phyloP scores from a whole-genome alignment of 2,888 invertebrate genomes.

The Megastigmus dorsalis region DNA sequence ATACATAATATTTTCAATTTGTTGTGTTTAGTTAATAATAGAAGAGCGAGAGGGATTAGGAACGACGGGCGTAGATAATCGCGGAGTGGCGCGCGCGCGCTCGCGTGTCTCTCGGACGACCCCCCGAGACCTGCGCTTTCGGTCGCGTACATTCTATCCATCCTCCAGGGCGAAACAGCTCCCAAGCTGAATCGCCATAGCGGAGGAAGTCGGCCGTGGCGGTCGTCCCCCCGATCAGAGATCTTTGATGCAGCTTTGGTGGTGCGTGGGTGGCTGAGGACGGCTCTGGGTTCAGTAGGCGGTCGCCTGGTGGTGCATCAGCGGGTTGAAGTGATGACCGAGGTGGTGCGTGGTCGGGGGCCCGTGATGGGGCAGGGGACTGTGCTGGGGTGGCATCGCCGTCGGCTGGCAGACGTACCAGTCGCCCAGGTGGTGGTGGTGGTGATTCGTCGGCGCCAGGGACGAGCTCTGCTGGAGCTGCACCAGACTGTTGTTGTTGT shows the following conservation, averaged over 20 bases:
- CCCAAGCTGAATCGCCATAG: too few species aligned
- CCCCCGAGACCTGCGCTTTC: not conserved
- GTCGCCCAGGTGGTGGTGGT: slow-evolving; percentile 80
- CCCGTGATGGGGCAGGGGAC: slow-evolving; percentile 78
- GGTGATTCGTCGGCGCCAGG: slow-evolving; percentile 61
- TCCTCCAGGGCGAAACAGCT: too few species aligned
- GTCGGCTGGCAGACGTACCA: slow-evolving; percentile 89
- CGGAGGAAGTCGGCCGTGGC: not conserved
- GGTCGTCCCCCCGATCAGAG: not conserved
- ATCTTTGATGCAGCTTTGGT: slow-evolving; percentile 43
- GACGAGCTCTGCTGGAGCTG: slow-evolving; percentile 30
- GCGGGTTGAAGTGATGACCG: slow-evolving; percentile 78
- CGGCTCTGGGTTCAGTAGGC: slow-evolving; percentile 65
- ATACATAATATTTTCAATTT: not conserved
- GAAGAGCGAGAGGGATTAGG: too few species aligned
- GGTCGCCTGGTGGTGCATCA: slow-evolving; percentile 78
- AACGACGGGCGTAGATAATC: not conserved
- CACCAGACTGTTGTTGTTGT: slow-evolving; percentile 70
- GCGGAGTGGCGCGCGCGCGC: not conserved
- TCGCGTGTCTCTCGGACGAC: not conserved
- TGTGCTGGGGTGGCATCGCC: slow-evolving; percentile 75
- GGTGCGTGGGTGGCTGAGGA: not conserved
- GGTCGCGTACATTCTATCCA: too few species aligned
- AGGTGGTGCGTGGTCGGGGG: slow-evolving; percentile 82
- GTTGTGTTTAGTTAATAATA: too few species aligned